These are phyloP conservation scores for Lycaon pictus DNA, from an alignment of 2,113 vertebrate species.

Conservation along the genomic window DNA sequence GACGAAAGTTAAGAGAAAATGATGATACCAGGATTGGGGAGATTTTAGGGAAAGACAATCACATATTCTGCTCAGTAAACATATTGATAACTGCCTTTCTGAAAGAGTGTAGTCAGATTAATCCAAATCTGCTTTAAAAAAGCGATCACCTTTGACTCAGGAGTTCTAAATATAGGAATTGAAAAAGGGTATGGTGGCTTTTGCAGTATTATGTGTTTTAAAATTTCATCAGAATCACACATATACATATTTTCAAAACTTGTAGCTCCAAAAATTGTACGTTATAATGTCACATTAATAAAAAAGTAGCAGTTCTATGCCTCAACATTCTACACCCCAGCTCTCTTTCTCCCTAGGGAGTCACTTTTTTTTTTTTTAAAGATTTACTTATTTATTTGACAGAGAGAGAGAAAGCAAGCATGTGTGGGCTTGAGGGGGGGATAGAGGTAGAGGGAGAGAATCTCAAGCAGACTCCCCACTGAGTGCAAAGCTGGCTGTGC, in stretches of 20 bases:
- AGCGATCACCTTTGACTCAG: neutral
- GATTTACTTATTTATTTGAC: neutral
- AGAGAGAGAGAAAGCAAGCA: neutral
- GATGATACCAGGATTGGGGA: neutral
- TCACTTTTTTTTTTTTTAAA: neutral
- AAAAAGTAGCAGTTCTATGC: neutral
- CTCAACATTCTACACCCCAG: too few species aligned
- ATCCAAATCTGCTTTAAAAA: neutral
- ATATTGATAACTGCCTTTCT: neutral
- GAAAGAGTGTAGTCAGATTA: neutral
- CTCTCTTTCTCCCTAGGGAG: neutral
- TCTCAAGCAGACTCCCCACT: neutral
- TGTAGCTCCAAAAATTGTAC: neutral
- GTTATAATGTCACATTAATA: neutral
- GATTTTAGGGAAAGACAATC: conserved; percentile 20
- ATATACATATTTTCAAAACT: neutral
- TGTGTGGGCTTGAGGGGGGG: too few species aligned
- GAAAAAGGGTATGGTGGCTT: neutral
- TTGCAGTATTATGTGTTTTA: neutral
- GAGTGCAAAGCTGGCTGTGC: neutral
- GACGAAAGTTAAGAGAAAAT: neutral
- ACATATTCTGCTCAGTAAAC: neutral
- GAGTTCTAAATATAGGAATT: neutral
- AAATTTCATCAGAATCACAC: neutral
- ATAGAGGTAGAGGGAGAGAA: neutral